These are phyloP conservation scores for Progne subis DNA, from an alignment of 2,113 vertebrate genomes.

Conservation along the genomic window DNA sequence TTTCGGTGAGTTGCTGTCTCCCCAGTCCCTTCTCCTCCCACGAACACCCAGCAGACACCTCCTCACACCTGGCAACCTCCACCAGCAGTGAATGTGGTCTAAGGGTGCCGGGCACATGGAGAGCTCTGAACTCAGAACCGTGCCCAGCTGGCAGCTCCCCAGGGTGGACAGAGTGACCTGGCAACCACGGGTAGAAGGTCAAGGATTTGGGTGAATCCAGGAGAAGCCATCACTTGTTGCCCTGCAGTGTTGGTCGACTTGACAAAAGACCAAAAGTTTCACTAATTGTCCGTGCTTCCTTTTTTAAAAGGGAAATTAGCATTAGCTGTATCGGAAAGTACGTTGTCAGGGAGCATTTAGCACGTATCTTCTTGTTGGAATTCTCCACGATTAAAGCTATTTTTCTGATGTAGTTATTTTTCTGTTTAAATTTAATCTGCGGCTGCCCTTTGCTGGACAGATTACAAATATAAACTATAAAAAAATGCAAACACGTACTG, in stretches of 20 bases:
- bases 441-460: background rate
- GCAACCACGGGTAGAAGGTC: background rate
- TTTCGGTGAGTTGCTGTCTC: constrained; percentile 85
- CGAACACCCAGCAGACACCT: background rate
- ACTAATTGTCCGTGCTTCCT: background rate
- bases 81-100: background rate
- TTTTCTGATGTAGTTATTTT: background rate
- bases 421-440: background rate
- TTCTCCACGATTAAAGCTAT: background rate
- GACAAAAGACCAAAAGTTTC: background rate
- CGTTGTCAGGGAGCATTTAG: background rate
- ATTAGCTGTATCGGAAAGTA: background rate
- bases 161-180: background rate
- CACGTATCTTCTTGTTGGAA: background rate
- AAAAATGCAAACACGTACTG: background rate
- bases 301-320: constrained; percentile 1
- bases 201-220: background rate
- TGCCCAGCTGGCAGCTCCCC: background rate
- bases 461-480: background rate
- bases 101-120: background rate
- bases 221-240: background rate
- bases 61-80: background rate
- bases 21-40: background rate
- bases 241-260: background rate
- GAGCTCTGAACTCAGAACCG: background rate